Percentiles rank a stretch among this genome's conserved stretches.
phyloP scores from a whole-genome alignment of 2,113 vertebrate genomes.

The Podarcis muralis region DNA sequence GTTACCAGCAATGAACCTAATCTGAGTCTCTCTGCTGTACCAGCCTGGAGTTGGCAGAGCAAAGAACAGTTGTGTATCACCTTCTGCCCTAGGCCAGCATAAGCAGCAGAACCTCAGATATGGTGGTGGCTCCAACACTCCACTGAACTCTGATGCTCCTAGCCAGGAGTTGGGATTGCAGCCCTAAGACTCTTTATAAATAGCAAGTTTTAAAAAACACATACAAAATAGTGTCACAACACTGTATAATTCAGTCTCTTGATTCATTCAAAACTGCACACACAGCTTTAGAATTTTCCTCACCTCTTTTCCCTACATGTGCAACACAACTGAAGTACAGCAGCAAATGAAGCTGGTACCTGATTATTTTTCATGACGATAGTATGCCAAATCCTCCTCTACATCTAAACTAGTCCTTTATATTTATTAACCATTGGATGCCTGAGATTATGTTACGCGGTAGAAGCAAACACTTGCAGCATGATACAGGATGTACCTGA shows the following conservation, averaged over 20 bases:
- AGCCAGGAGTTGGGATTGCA: too few species aligned
- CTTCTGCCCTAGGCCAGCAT: too few species aligned
- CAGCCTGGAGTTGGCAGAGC: too few species aligned
- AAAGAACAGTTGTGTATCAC: too few species aligned
- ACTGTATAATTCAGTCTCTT: neutral
- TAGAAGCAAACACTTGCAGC: neutral
- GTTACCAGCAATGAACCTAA: too few species aligned
- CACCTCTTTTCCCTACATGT: neutral
- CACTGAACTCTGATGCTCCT: too few species aligned
- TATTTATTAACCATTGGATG: neutral
- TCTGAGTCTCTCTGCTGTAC: too few species aligned
- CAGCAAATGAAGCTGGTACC: neutral
- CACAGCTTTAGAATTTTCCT: neutral
- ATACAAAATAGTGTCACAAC: neutral
- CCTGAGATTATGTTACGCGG: neutral
- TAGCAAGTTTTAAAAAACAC: neutral
- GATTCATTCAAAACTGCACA: neutral
- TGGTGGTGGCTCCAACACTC: too few species aligned
- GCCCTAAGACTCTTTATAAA: neutral
- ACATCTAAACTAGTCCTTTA: neutral
- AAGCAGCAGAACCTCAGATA: too few species aligned
- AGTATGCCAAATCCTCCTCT: neutral
- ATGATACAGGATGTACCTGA: constrained; percentile 72
- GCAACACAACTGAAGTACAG: neutral
- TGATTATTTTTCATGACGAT: neutral